Conservation (phyloP, 30 jellyfish, hydroid and myxozoan genomes). For the Clytia hemisphaerica region DNA sequence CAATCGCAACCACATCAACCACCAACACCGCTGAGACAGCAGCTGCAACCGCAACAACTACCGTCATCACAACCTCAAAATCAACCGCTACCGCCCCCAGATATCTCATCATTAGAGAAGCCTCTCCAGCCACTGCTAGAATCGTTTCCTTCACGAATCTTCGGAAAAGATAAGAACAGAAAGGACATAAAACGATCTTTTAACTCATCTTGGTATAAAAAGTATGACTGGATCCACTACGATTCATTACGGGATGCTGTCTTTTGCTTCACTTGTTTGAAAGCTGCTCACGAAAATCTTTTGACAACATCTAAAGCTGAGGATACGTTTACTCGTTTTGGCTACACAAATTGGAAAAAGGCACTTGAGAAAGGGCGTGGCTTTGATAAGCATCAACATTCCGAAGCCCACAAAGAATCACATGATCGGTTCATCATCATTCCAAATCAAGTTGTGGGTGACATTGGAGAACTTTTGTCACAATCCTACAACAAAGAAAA, state of each 20-base stretch:
- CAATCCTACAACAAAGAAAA: no score
- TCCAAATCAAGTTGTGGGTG: no score
- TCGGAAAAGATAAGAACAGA: no score
- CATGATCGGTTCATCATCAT: slow-evolving; percentile 3
- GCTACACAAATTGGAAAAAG: slow-evolving; percentile 28
- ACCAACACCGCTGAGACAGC: no score
- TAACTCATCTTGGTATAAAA: slow-evolving; percentile 22
- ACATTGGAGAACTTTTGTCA: no score
- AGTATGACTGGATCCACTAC: slow-evolving; percentile 12
- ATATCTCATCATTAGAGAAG: no score
- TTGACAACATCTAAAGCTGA: slow-evolving; percentile 17
- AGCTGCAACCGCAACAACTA: no score
- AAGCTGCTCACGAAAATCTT: background rate
- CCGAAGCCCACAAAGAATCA: slow-evolving; percentile 9
- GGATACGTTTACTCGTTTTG: background rate
- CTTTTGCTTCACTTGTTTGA: slow-evolving; percentile 7
- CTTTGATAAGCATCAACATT: background rate
- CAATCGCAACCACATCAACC: no score
- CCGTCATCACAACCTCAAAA: no score
- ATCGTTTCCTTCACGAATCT: no score
- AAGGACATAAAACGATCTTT: slow-evolving; percentile 17
- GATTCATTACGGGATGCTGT: slow-evolving; percentile 7
- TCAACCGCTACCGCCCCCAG: no score
- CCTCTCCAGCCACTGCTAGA: no score
- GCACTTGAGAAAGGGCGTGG: slow-evolving; percentile 17